Conservation (phyloP, 2,113 vertebrate genomes). For the Colius striatus region DNA sequence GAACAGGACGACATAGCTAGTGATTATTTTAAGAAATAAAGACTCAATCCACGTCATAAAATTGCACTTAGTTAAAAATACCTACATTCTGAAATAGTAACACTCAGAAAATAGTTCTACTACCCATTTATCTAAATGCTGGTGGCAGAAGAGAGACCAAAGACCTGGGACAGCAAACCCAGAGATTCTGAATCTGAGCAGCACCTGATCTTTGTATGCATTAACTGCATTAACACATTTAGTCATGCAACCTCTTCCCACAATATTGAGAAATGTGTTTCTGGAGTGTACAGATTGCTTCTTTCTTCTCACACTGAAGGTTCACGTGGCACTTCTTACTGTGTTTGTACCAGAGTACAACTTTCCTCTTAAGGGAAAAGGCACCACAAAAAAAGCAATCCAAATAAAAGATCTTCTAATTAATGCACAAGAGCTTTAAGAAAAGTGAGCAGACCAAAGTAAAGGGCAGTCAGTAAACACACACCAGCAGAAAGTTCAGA, state of each 20-base stretch:
- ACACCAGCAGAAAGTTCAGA: not conserved
- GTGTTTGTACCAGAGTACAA: not conserved
- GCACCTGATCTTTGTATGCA: not conserved
- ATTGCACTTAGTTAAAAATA: slow-evolving; percentile 33
- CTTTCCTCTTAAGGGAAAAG: not conserved
- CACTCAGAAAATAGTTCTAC: slow-evolving; percentile 29
- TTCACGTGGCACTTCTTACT: not conserved
- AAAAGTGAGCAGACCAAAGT: not conserved
- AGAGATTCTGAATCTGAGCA: not conserved
- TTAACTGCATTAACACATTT: not conserved
- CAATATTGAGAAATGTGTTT: not conserved
- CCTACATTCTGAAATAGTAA: slow-evolving; percentile 19
- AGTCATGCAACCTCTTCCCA: not conserved
- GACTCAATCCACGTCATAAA: not conserved
- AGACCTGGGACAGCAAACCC: not conserved
- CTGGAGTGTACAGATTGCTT: not conserved
- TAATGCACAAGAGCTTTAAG: not conserved
- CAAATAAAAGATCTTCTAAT: not conserved
- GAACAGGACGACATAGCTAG: not conserved
- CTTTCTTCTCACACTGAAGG: not conserved
- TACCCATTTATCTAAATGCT: not conserved
- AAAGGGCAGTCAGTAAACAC: not conserved
- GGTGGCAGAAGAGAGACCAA: not conserved
- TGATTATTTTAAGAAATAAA: not conserved
- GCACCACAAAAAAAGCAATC: not conserved